A percentile compares a stretch with the other conserved stretches of the same genome.
Conservation (phyloP, 2,888 invertebrate species). For the Odiellus spinosus region DNA sequence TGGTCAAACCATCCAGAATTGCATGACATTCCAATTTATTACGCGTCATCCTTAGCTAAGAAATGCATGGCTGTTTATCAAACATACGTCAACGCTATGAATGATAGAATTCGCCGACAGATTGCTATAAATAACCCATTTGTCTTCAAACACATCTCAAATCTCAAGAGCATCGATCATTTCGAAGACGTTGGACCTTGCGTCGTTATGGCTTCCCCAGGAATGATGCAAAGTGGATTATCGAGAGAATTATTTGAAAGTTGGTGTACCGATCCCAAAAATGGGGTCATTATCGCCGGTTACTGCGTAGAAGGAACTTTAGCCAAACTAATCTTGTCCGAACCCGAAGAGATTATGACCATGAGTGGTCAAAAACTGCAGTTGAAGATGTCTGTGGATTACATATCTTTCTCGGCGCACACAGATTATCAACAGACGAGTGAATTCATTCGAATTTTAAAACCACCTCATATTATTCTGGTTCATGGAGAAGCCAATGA, state of each 20-base stretch:
- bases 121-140: slow-evolving; percentile 98
- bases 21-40: slow-evolving; percentile 97
- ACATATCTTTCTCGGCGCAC: slow-evolving; percentile 98
- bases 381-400: slow-evolving; percentile 92
- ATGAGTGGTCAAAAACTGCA: slow-evolving; percentile 92
- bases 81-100: slow-evolving; percentile 99
- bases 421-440: slow-evolving; percentile 96
- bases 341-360: slow-evolving; percentile 92
- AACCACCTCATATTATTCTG: slow-evolving; percentile 87
- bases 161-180: slow-evolving; percentile 92
- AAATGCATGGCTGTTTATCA: slow-evolving; percentile 99
- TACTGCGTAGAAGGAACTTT: slow-evolving; percentile 47
- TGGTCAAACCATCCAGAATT: slow-evolving; percentile 95
- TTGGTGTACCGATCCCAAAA: slow-evolving; percentile 97
- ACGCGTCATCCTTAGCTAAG: slow-evolving; percentile 95
- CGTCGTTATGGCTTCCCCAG: slow-evolving; percentile 98
- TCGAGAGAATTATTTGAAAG: slow-evolving; percentile 94
- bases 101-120: slow-evolving; percentile 86
- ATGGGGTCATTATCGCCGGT: slow-evolving; percentile 96
- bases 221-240: slow-evolving; percentile 98
- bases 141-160: slow-evolving; percentile 92
- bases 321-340: slow-evolving; percentile 82
- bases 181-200: slow-evolving; percentile 99
- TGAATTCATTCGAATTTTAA: slow-evolving; percentile 82
- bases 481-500: slow-evolving; percentile 99